Conservation (phyloP, 2,797 vertebrate species). For the Morelia viridis region DNA sequence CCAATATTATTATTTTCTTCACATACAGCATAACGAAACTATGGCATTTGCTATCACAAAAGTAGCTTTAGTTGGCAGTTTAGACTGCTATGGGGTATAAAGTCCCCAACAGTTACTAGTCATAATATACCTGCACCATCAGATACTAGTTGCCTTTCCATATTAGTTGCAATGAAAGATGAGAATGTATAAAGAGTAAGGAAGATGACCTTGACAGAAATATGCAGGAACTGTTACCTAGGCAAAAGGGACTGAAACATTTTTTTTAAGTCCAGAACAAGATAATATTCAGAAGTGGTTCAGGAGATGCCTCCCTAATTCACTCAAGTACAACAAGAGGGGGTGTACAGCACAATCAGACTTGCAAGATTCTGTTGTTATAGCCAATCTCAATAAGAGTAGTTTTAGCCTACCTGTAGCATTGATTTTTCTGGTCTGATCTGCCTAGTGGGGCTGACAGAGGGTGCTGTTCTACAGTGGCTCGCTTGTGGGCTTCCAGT, state of each 20-base stretch:
- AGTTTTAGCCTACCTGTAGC: neutral
- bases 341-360: neutral
- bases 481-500: neutral
- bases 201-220: neutral
- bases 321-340: neutral
- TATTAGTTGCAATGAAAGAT: neutral
- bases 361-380: neutral
- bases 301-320: neutral
- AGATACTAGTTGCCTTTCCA: neutral
- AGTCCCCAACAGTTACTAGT: neutral
- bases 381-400: neutral
- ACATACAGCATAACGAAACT: neutral
- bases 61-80: neutral
- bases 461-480: neutral
- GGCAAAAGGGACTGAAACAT: neutral
- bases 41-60: neutral
- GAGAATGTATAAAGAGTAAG: neutral
- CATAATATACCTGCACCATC: neutral
- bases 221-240: neutral
- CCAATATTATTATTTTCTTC: neutral
- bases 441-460: neutral
- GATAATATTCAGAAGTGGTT: neutral
- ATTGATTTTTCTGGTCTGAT: neutral
- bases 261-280: neutral
- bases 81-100: neutral